phyloP scores from a whole-genome alignment of 37 sponge, comb jelly and placozoan species.

The Beroe forskalii region DNA sequence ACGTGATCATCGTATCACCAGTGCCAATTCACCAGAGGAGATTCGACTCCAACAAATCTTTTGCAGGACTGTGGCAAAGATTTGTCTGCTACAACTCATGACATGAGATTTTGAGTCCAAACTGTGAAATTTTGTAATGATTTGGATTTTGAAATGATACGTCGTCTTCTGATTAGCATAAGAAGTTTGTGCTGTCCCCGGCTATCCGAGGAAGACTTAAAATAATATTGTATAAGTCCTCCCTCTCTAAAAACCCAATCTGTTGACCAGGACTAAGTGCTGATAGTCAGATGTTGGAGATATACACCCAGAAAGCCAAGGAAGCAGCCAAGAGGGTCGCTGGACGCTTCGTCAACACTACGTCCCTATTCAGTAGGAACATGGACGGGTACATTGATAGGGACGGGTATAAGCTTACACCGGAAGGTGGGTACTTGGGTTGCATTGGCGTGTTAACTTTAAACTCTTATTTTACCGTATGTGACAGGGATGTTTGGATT shows the following conservation, averaged over 20 bases:
- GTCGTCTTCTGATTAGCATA: too few relatives aligned
- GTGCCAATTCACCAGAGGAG: neutral
- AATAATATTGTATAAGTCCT: too few relatives aligned
- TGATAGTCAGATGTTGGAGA: neutral
- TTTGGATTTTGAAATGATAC: too few relatives aligned
- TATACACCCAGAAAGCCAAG: neutral
- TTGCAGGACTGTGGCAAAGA: too few relatives aligned
- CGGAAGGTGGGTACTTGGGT: conserved; percentile 18
- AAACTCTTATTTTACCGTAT: too few relatives aligned
- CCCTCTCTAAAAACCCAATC: too few relatives aligned
- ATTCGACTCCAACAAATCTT: neutral
- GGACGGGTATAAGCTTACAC: neutral
- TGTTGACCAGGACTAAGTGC: neutral
- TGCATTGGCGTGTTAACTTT: too few relatives aligned
- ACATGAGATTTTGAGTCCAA: neutral
- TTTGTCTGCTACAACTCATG: too few relatives aligned
- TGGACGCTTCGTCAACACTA: conserved; percentile 19
- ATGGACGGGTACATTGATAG: conserved; percentile 27
- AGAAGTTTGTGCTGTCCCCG: too few relatives aligned
- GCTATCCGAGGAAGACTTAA: too few relatives aligned
- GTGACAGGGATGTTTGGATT: too few relatives aligned
- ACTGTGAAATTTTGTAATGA: too few relatives aligned
- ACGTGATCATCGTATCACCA: conserved; percentile 2
- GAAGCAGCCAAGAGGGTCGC: neutral
- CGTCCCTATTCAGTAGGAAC: neutral